A percentile compares a stretch with the other conserved stretches of the same genome.
phyloP scores from a whole-genome alignment of 2,113 vertebrate genomes.

The Coturnix japonica region DNA sequence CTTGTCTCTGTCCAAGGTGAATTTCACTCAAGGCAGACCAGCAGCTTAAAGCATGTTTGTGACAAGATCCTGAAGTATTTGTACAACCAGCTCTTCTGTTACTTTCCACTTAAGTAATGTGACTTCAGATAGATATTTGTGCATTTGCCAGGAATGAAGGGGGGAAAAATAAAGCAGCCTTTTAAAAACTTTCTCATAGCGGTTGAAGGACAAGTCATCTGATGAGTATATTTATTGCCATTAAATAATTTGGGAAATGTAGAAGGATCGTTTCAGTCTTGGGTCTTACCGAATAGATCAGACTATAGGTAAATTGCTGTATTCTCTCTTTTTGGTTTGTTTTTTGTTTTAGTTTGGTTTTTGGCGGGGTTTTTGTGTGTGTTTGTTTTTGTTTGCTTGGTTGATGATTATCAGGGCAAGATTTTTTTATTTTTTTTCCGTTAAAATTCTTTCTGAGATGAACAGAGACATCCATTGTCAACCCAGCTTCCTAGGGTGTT shows the following conservation, averaged over 20 bases:
- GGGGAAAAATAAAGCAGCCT: constrained; percentile 17
- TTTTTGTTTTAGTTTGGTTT: neutral
- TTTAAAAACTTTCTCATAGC: constrained; percentile 38
- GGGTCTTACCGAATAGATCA: neutral
- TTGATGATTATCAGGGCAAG: neutral
- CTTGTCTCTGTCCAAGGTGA: constrained; percentile 18
- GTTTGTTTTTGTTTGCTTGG: neutral
- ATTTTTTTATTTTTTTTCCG: neutral
- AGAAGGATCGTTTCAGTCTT: neutral
- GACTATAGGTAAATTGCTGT: constrained; percentile 17
- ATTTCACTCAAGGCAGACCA: constrained; percentile 18
- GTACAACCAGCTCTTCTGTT: constrained; percentile 40
- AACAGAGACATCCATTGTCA: constrained; percentile 56
- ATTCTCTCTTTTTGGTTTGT: neutral
- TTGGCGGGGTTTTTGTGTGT: neutral
- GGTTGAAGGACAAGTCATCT: constrained; percentile 7
- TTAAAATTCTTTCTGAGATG: constrained; percentile 36
- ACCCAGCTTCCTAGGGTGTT: neutral
- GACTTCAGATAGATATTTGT: constrained; percentile 52
- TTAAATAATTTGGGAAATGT: constrained; percentile 53
- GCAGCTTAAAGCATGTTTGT: constrained; percentile 29
- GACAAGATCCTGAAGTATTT: constrained; percentile 12
- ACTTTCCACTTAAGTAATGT: constrained; percentile 53
- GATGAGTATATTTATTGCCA: constrained; percentile 49
- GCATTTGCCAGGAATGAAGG: constrained; percentile 27